Evolutionary conservation across 2,888 invertebrate species (phyloP), one percentile per base, ranked within the genome.

Genomic region (Argyresthia goedartella): DNA sequence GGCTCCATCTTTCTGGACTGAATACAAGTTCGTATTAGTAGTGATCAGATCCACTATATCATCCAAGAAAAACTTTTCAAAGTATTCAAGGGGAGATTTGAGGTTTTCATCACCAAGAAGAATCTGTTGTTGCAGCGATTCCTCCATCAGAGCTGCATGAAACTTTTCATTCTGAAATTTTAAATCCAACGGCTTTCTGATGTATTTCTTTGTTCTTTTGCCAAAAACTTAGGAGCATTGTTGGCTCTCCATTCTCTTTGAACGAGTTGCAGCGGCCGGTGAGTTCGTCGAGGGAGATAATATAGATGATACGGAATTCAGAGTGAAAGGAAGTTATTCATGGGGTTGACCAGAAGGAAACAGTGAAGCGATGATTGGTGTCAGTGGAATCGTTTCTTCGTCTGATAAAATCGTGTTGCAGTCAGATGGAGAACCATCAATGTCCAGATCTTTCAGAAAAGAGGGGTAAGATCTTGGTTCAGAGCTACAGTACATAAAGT

Each of bases 251-350:
- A n/a, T 39, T 39, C 39, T 39, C 39, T 39, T 39, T 39, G 39
- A 39, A 9, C 39, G 39, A 39, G 39, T 39, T 9, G 8, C n/a
- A 39, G 39, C 39, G 39, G n/a, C 39, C 39, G 39, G 39, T 39
- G 39, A 56, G 36, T 55, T 42, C 55, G 53, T 43, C 55, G 55
- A 43, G 47, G 54, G 36, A 48, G 51, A 43, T 50, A 47, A 15
- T 62, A 63, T 8, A 39, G 39, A 39, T 39, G 8, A 39, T n/a
- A 39, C 39, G 10, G 39, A 39, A 39, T 39, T 39, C n/a, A 39
- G n/a, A 2, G 25, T 25, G 39, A 39, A 39, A 11, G 39, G 39
- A 4, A 39, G 39, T 39, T 39, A 8, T 39, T 39, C 10, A 11
- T 39, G 39, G 10, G 39, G 39, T 9, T n/a, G 39, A 39, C 39